Conservation (phyloP, 1,140 invertebrate species). For the Ooceraea biroi region DNA sequence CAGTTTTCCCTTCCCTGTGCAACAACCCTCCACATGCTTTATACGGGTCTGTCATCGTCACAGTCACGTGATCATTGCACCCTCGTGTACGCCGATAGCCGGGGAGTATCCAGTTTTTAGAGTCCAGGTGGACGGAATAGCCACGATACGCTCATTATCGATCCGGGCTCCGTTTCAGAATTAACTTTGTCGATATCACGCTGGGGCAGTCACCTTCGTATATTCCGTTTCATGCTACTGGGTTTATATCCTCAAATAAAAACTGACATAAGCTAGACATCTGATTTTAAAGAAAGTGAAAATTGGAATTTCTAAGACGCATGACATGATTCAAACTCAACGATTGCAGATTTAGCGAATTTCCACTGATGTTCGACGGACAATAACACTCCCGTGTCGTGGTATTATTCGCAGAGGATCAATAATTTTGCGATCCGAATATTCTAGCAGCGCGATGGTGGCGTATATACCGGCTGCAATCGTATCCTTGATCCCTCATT, state of each 20-base stretch:
- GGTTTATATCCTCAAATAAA: conserved; percentile 15
- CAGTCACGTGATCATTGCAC: conserved; percentile 68
- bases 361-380: neutral
- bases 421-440: conserved; percentile 12
- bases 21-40: neutral
- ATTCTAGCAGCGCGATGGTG: too few species aligned
- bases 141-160: conserved; percentile 47
- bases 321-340: too few species aligned
- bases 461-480: too few species aligned
- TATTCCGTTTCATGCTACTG: conserved; percentile 15
- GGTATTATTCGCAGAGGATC: conserved; percentile 24
- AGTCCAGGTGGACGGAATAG: conserved; percentile 12
- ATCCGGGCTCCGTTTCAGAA: conserved; percentile 53
- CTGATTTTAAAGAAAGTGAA: too few species aligned
- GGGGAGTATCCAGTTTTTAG: conserved; percentile 55
- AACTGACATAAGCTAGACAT: too few species aligned
- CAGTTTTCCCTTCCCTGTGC: conserved; percentile 40
- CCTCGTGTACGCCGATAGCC: conserved; percentile 53
- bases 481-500: neutral
- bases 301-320: too few species aligned
- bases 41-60: conserved; percentile 47
- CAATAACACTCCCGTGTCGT: neutral
- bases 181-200: conserved; percentile 29
- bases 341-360: neutral
- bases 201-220: conserved; percentile 34